Evolutionary conservation across 2,113 vertebrate genomes (phyloP), one percentile per base, ranked within the genome.

Genomic region (Polypterus senegalus): DNA sequence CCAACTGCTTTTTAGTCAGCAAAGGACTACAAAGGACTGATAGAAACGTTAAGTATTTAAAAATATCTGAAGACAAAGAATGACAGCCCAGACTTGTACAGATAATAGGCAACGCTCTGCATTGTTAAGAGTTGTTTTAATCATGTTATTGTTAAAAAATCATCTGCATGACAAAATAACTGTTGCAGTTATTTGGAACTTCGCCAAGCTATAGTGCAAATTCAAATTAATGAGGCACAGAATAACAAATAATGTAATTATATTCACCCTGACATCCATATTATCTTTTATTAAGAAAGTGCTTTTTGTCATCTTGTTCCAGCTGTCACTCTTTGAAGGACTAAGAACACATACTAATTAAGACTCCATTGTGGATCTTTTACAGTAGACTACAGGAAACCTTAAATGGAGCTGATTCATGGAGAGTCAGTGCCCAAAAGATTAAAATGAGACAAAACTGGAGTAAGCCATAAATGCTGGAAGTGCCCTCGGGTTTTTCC

Each of bases 121-220:
- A 55, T 9, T 3, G 5, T 45, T 44, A 27, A 6, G 56, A 27
- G 9, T 9, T 5, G 56, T 57, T 57, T 65, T 65, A 65, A 65
- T 65, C 49, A 65, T 48, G 63, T 45, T 58, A 54, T 59, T 65
- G 63, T 52, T 54, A 45, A 27, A 27, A 27, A 54, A 44, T 52
- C 11, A 65, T 65, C 63, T 65, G 63, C 63, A 65, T 65, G 52
- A 65, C 63, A 65, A 65, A 58, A 65, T 49, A 48, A 27, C 27
- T 27, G 27, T 27, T 27, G 27, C 27, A 27, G 27, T 27, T 27
- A 27, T 27, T 27, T 27, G 27, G 27, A 27, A 27, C 27, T 27
- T 27, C 27, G 27, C 27, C 27, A 27, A 27, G 27, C 27, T 27
- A 27, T 27, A 27, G 27, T 27, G 2, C 27, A 27, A 27, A 27